Conservation (phyloP, 2,113 vertebrate genomes). For the Orientallactaga bullata region DNA sequence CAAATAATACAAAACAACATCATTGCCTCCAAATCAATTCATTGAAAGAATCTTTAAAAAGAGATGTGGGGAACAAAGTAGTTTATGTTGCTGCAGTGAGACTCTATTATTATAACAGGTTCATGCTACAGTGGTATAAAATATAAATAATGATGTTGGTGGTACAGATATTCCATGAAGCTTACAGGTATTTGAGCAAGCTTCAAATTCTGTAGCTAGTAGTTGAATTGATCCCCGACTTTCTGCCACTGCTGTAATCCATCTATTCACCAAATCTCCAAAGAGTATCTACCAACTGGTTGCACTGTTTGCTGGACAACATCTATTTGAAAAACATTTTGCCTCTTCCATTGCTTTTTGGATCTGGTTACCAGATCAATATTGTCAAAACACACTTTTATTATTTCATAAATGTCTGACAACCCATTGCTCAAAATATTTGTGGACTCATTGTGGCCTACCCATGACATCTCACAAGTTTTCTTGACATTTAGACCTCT, state of each 20-base stretch:
- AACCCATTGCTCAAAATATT: constrained; percentile 17
- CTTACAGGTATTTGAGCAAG: not conserved
- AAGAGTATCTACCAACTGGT: not conserved
- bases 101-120: constrained; percentile 40
- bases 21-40: constrained; percentile 59
- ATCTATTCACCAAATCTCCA: constrained; percentile 12
- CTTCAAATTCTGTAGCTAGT: constrained; percentile 7
- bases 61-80: constrained; percentile 16
- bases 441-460: not conserved
- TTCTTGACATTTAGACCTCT: constrained; percentile 56
- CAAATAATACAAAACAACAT: constrained; percentile 56
- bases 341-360: not conserved
- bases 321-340: constrained; percentile 26
- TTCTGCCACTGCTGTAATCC: not conserved
- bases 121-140: not conserved
- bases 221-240: not conserved
- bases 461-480: constrained; percentile 24
- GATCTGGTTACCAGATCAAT: not conserved
- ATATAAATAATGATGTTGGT: constrained; percentile 19
- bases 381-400: constrained; percentile 40
- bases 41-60: constrained; percentile 56
- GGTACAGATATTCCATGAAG: constrained; percentile 17
- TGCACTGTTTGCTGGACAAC: not conserved
- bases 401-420: constrained; percentile 48
- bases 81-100: constrained; percentile 2